Base-by-base conservation (phyloP, 2,113 vertebrate genomes). In the Zapus hudsonius region DNA sequence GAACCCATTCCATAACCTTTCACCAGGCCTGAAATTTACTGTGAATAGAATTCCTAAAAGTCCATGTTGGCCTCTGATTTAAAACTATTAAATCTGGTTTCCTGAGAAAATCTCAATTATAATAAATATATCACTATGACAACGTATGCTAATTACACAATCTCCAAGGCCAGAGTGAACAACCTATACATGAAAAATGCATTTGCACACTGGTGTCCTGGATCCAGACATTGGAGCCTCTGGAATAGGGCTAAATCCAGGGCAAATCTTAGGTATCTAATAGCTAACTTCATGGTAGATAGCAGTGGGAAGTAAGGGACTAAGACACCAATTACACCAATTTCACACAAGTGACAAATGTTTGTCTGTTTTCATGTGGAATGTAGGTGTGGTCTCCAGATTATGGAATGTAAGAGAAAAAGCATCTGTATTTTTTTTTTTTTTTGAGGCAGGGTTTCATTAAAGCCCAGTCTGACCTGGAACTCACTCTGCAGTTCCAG, bases 1-100 rank as follows among this genome's bases (percentile, higher is more conserved):
- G 92, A 97, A 97, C 36, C 95, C 72, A 97, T 97, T 97, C 95
- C 92, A 92, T 95, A 96, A 93, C 85, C 96, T 96, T 96, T 98
- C 97, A 97, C 89, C 76, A 90, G 66, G 78, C 88, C 69, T 73
- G 90, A 93, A 97, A 98, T 97, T 97, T 96, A 97, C 96, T 96
- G 96, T 95, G 95, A 97, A 94, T 93, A 92, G 95, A 90, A 92
- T 64, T 80, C 91, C 91, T 96, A 91, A 95, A 97, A 81, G 76
- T 91, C 92, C 86, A 31, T 4, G 47, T 84, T 94, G 81, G 91
- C 94, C 91, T 97, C 94, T 96, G 96, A 98, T 97, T 97, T 96
- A 97, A 97, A 96, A 90, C 95, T 81, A 94, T 91, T 92, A 95
- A 96, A 93, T 52, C 83, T 81, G 83, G 73, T 74, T 94, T 95